Evolutionary conservation across 2,797 vertebrate genomes (phyloP), one percentile per base, ranked within the genome.

Genomic region (Silurus lanzhouensis): DNA sequence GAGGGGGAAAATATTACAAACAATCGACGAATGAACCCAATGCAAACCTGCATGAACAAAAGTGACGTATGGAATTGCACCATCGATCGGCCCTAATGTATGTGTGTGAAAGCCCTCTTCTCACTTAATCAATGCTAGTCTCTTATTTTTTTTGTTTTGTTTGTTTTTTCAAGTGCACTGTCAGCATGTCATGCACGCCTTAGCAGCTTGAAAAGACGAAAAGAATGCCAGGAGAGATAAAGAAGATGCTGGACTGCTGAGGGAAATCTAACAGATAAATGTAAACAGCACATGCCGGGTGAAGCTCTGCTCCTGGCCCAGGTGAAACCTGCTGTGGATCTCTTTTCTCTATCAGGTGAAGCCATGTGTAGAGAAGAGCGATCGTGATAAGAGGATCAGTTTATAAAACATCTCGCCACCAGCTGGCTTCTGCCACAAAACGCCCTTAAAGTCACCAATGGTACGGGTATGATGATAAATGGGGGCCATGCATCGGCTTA

Each of bases 391-490:
- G 92, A 93, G 88, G 91, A 91, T 90, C 70, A 86, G 90, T 94
- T 95, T 94, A 92, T 92, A 94, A 94, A 94, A 94, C 91, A 94
- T 91, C 89, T 92, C 83, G 80, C 87, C 86, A 72, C 85, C 93
- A 94, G 92, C 93, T 94, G 93, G 61, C 82, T 91, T 88, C 86
- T 87, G 78, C 85, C 88, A 60, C 84, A 91, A 74, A 80, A 83
- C 75, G 78, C 88, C 87, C 88, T 87, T 81, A 87, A 79, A 88
- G 68, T 87, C 88, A 89, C 77, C 67, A 70, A 78, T 74, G 81
- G 85, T 90, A 83, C 60, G 90, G 90, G 91, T 88, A 88, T 71
- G 44, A 82, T 91, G 90, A 93, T 88, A 66, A 87, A 89, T 91
- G 58, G 31, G 31, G 31, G 76, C 85, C 63, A 52, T 84, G 63